Base-by-base conservation (phyloP, 2,888 invertebrate genomes). In the Bembecia ichneumoniformis region DNA sequence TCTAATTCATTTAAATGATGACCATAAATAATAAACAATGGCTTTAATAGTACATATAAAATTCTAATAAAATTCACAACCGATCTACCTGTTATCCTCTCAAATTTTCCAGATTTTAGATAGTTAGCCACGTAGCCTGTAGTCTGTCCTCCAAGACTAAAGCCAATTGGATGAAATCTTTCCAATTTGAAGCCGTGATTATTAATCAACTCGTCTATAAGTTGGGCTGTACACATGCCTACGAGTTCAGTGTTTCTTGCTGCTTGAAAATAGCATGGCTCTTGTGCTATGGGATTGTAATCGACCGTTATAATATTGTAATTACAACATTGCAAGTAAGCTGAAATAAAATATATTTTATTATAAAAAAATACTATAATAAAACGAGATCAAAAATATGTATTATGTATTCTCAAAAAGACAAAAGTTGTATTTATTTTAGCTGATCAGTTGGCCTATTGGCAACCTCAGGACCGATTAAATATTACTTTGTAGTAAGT, bases 271-370 rank as follows among this genome's bases (percentile, higher is more conserved):
- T 92, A 92, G 66, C 92, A 92, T 0, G 91, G 90, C 50, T 83
- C 82, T 0, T 71, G 68, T 0, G 89, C 91, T 50, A 92, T 68
- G 0, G 87, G 88, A 7, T 84, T 84, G 72, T 91, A 92, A 66
- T 92, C 91, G 0, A 91, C 74, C 1, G 89, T 87, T 47, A 92
- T 87, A 0, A 92, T 76, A 59, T 91, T 91, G 66, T 89, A 89
- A 56, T 90, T 73, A 46, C 84, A 88, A 50, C 82, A 73, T 52
- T 87, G 57, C 59, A 91, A 71, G 58, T 90, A 88, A 0, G 82
- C 91, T 86, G 72, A 13, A 78, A 74, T 3, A 35, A 43, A 57
- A 50, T 9, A 28, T 1, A 28, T 28, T 9, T 28, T 28, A 28
- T 40, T 28, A 28, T 28, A 9, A 28, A 2, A 28, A 28, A 17